Evolutionary conservation across 2,797 vertebrate species (phyloP), one percentile per base, ranked within the genome.

Genomic region (Coendou prehensilis): DNA sequence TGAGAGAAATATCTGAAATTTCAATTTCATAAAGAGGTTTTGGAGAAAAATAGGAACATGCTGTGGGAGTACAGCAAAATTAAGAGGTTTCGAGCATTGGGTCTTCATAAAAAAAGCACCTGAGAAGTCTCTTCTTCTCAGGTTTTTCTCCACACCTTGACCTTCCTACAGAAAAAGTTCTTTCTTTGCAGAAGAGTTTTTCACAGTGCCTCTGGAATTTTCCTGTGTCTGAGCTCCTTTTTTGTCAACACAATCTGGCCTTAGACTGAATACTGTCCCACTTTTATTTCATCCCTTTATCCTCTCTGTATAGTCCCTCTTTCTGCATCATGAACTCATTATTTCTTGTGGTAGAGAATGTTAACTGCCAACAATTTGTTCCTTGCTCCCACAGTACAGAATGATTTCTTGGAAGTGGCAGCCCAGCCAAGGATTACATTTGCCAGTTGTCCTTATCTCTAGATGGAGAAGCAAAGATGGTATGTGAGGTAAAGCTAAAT

Each of bases 151-250:
- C 37, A 90, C 1, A 28, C 8, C 52, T 52, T 91, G 50, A 37
- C 22, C 23, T 79, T 82, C 61, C 75, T 56, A 56, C 3, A n/a
- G 30, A 59, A 76, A 13, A 87, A 75, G 61, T 57, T 89, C 30
- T 85, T 91, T 76, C 28, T 82, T 90, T 87, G n/a, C 61, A 79
- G 80, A 30, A 82, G 56, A 91, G 28, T 10, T 79, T 78, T 92
- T 88, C 33, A 88, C 67, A 73, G 86, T 14, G 4, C 41, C 56
- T 95, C 56, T 91, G 75, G 41, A 47, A 84, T 63, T 54, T 80
- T 47, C 50, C 47, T 37, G 8, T 4, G 0, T n/a, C 9, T 61
- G 67, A 73, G 18, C 20, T 71, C 86, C 9, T 75, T 2, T 2
- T 1, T 1, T 47, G 50, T 7, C 56, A 75, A 54, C 45, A 56